phyloP scores from a whole-genome alignment of 1,140 invertebrate species.

The Ruditapes philippinarum region DNA sequence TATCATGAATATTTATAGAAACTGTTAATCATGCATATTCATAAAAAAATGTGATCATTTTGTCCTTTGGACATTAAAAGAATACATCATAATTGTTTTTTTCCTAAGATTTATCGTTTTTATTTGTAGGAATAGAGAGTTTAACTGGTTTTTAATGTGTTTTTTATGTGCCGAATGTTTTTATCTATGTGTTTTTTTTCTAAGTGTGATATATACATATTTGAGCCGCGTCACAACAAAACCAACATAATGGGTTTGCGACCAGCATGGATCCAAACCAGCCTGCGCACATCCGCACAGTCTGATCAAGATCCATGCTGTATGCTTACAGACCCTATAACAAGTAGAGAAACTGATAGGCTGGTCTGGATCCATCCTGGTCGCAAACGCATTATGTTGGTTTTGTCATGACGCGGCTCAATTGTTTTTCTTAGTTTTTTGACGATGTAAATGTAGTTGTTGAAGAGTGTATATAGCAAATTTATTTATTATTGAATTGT shows the following conservation, averaged over 20 bases:
- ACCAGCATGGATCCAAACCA: no score
- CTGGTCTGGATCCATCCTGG: no score
- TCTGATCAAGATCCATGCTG: no score
- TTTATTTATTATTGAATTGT: slow-evolving; percentile 46
- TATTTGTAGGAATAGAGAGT: slow-evolving; percentile 20
- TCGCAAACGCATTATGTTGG: no score
- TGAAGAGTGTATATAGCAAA: slow-evolving; percentile 10
- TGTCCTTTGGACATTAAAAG: slow-evolving; percentile 59
- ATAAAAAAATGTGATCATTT: slow-evolving; percentile 52
- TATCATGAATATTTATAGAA: slow-evolving; percentile 51
- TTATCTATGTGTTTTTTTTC: slow-evolving; percentile 11
- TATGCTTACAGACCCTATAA: no score
- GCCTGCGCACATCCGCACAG: no score
- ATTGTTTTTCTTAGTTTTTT: slow-evolving; percentile 32
- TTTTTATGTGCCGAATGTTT: slow-evolving; percentile 25
- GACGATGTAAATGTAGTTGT: neutral
- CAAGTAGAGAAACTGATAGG: no score
- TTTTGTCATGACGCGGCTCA: no score
- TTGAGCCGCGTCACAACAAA: no score
- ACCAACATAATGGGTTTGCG: no score
- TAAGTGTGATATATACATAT: slow-evolving; percentile 56
- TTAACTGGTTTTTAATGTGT: slow-evolving; percentile 7
- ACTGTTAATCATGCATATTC: slow-evolving; percentile 58
- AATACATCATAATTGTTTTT: neutral
- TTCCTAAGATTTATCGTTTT: slow-evolving; percentile 18